These are phyloP conservation scores for Sinopyrophorus schimmeli DNA, from an alignment of 2,888 invertebrate genomes.

Conservation along the genomic window DNA sequence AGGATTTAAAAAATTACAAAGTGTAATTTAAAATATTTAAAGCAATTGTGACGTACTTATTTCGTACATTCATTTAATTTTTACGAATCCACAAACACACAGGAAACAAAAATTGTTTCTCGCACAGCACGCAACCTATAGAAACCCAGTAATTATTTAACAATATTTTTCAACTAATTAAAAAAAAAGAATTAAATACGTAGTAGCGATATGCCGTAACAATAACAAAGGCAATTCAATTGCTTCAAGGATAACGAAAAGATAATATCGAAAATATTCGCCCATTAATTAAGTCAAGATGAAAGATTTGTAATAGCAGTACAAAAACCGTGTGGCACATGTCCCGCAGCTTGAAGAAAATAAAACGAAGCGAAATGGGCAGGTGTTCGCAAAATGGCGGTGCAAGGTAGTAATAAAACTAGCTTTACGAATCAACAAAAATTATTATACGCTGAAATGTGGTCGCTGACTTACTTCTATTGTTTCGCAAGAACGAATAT, in stretches of 20 bases:
- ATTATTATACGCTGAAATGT: too few species aligned
- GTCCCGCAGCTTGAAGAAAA: conserved; percentile 47
- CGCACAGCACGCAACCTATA: not conserved
- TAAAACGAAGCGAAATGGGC: conserved; percentile 49
- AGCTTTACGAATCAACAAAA: conserved; percentile 26
- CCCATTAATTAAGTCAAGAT: conserved; percentile 31
- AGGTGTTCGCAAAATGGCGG: conserved; percentile 51
- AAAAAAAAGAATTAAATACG: conserved; percentile 10
- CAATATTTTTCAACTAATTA: conserved; percentile 8
- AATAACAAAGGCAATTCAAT: conserved; percentile 16
- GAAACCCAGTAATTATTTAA: not conserved
- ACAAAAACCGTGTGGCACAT: conserved; percentile 42
- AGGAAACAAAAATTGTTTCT: too few species aligned
- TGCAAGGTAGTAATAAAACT: conserved; percentile 21
- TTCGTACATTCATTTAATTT: too few species aligned
- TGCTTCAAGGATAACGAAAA: conserved; percentile 12
- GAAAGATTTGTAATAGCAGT: conserved; percentile 39
- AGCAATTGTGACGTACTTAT: too few species aligned
- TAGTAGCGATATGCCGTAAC: conserved; percentile 1
- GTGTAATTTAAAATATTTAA: too few species aligned
- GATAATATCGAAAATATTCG: conserved; percentile 24
- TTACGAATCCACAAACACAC: too few species aligned
- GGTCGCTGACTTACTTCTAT: too few species aligned
- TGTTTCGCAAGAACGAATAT: too few species aligned
- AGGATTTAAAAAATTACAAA: too few species aligned